phyloP scores from a whole-genome alignment of 1,140 invertebrate species.

The Brachionus asplanchnoidis region DNA sequence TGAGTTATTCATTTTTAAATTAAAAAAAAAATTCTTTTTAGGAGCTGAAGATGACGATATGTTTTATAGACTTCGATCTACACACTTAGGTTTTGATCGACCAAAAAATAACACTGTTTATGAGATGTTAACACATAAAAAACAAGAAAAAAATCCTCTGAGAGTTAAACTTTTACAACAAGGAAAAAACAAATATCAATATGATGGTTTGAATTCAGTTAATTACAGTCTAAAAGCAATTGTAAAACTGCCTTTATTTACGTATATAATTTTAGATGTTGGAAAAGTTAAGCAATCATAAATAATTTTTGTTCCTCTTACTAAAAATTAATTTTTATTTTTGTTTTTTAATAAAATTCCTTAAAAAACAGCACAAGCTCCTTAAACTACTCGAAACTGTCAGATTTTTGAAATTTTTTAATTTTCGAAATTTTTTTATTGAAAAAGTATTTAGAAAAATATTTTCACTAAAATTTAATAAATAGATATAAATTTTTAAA shows the following conservation, averaged over 20 bases:
- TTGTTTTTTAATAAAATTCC: too few relatives aligned
- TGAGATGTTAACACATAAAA: not conserved
- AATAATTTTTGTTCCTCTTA: too few relatives aligned
- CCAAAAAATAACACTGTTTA: not conserved
- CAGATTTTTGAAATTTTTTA: too few relatives aligned
- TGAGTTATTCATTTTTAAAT: not conserved
- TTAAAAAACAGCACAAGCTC: too few relatives aligned
- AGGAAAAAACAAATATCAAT: constrained; percentile 55
- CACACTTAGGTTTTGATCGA: not conserved
- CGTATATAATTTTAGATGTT: constrained; percentile 59
- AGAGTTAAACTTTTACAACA: constrained; percentile 56
- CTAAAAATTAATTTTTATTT: too few relatives aligned
- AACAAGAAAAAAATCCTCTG: not conserved
- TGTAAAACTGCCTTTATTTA: constrained; percentile 53
- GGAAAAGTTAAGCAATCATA: constrained; percentile 47
- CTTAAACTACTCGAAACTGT: too few relatives aligned
- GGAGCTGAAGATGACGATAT: constrained; percentile 36
- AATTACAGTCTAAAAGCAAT: constrained; percentile 53
- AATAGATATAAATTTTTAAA: too few relatives aligned
- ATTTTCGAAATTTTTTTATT: too few relatives aligned
- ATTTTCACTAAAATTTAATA: too few relatives aligned
- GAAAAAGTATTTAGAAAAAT: too few relatives aligned
- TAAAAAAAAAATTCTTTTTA: not conserved
- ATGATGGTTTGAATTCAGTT: constrained; percentile 60
- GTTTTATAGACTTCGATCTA: not conserved